Conservation (phyloP, 2,113 vertebrate genomes). For the Gorsachius goisagi region DNA sequence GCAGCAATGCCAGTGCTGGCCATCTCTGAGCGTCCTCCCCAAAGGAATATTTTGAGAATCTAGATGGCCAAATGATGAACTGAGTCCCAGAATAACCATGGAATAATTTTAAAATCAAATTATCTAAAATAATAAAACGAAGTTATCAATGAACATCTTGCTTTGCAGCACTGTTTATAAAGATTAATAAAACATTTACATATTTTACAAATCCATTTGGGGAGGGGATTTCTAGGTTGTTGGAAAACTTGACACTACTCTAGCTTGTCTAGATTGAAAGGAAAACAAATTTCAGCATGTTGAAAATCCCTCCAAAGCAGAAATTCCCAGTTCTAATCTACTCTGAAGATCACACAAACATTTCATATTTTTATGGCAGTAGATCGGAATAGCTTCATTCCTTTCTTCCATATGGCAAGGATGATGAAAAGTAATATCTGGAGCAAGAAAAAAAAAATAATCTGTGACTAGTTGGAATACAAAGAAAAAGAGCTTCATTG, state of each 20-base stretch:
- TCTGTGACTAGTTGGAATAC: neutral
- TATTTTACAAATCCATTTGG: neutral
- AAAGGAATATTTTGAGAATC: neutral
- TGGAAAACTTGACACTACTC: neutral
- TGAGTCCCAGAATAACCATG: neutral
- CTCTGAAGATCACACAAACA: neutral
- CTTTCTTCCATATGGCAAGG: neutral
- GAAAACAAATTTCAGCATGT: neutral
- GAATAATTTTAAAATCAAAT: neutral
- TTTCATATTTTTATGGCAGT: conserved; percentile 16
- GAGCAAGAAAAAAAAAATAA: neutral
- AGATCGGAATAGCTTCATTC: neutral
- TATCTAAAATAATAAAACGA: neutral
- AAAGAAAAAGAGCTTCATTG: neutral
- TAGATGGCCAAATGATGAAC: neutral
- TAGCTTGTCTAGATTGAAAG: neutral
- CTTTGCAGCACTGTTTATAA: neutral
- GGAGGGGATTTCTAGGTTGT: neutral
- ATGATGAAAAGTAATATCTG: conserved; percentile 9
- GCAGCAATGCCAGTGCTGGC: neutral
- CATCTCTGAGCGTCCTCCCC: neutral
- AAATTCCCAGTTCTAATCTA: conserved; percentile 4
- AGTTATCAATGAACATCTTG: neutral
- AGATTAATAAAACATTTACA: neutral
- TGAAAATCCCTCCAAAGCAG: neutral